Conservation (phyloP, 2,888 invertebrate species). For the Physocephala rufipes region DNA sequence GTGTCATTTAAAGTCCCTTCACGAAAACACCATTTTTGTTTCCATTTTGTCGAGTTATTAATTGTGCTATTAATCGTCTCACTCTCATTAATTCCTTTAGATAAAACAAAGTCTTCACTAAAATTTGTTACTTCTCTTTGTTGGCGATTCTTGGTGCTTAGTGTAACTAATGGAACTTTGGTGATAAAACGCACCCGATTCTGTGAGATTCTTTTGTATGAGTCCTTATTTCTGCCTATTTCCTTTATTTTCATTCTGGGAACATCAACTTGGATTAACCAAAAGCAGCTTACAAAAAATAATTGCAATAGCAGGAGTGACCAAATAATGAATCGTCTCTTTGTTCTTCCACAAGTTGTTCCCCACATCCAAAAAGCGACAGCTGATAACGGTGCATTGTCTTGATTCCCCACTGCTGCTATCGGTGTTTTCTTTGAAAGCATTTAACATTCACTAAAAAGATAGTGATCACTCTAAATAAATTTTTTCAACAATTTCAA, state of each 20-base stretch:
- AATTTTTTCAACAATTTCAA: conserved; percentile 11
- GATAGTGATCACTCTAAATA: conserved; percentile 15
- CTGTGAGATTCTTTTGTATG: not conserved
- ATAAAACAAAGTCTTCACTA: conserved; percentile 13
- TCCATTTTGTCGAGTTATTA: not conserved
- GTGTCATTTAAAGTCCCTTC: conserved; percentile 55
- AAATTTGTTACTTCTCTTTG: not conserved
- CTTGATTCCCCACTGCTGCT: conserved; percentile 31
- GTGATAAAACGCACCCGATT: conserved; percentile 16
- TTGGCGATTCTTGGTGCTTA: not conserved
- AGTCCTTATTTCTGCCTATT: not conserved
- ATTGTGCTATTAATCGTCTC: conserved; percentile 1
- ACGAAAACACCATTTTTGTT: conserved; percentile 54
- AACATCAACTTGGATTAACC: conserved; percentile 56
- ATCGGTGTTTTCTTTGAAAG: conserved; percentile 43
- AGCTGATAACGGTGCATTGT: conserved; percentile 19
- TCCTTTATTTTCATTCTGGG: not conserved
- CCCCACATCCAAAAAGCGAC: not conserved
- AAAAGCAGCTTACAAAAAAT: conserved; percentile 59
- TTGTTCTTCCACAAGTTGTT: conserved; percentile 41
- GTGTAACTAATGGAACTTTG: not conserved
- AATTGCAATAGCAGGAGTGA: conserved; percentile 59
- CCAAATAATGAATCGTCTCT: conserved; percentile 59
- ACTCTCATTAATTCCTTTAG: not conserved
- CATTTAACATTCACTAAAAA: conserved; percentile 36